Base-by-base conservation (phyloP, 2,797 vertebrate species). In the Parauchenoglanis punctatus region DNA sequence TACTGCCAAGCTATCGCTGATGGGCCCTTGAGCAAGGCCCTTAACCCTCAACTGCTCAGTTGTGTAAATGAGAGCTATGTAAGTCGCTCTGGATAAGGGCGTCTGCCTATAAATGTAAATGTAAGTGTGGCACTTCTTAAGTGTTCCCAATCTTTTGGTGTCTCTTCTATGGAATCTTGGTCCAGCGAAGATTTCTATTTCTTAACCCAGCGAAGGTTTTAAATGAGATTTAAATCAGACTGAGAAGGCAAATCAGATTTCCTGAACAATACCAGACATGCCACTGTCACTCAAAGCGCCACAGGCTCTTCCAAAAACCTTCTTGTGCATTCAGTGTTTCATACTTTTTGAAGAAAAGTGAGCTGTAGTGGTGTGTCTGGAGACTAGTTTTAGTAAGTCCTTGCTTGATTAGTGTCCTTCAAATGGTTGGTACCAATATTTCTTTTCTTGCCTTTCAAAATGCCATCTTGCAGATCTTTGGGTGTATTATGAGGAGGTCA, bases 301-400 rank as follows among this genome's bases (percentile, higher is more conserved):
- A 81, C 77, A 81, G 77, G 31, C 56, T 81, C 4, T 80, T 59
- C 31, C 56, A 11, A 23, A 59, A 80, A 59, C 54, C 77, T 23
- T 40, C 31, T 80, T 81, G 31, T 15, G 56, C 12, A 81, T 11
- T 81, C 35, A 81, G 13, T 40, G 56, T 81, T 20, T 44, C 4
- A 44, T 40, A 35, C 20, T 25, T 81, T 61, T 23, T 81, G 56
- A 81, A 61, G 59, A 44, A 81, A 44, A 61, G 56, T 54, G 13
- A 77, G n/a, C 8, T 10, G 13, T 11, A 18, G 54, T 78, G 54
- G 18, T 2, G 75, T 35, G 52, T 58, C 52, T 78, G 52, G 52
- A 56, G 52, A 49, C 7, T 49, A 49, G 17, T 77, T 77, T 17
- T 77, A 49, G 75, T 18, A 7, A 77, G 52, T 56, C 76, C 6